Base-by-base conservation (phyloP, 2,888 invertebrate species). In the Amphimallon solstitiale region DNA sequence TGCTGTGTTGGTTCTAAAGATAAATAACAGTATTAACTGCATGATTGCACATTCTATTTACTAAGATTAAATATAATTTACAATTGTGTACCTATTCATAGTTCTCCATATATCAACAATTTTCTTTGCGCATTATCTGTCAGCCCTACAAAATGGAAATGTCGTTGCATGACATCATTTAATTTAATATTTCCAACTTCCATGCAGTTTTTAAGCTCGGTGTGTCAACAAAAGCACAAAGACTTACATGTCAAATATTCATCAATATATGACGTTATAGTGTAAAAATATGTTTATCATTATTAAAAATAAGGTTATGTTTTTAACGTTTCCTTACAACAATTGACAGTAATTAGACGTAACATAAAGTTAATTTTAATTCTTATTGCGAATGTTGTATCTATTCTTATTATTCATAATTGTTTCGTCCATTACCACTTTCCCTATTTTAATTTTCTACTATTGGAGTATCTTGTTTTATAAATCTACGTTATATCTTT, bases 111-210 rank as follows among this genome's bases (percentile, higher is more conserved):
- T 17, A 48, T 48, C 19, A 23, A 17, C 17, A 3, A 29, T 15
- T 14, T 48, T 48, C 15, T 48, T 48, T 48, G 21, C 48, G 48
- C 48, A 17, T 48, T 48, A 48, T 17, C 48, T 48, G 48, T 48
- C 48, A 48, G 19, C 48, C 48, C 19, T 17, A 17, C 15, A 48
- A 48, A 48, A 21, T 10, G 14, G 23, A 48, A 45, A 17, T 15
- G 6, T 15, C 15, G 45, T 48, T 17, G 48, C 23, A 23, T 48
- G 48, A 48, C 17, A 48, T 17, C 48, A 48, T 48, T 48, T 17
- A 21, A 23, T 46, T 15, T 46, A 21, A 15, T 10, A 46, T 46
- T 46, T 46, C n/a, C 17, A 17, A 48, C 17, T 29, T 29, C 9
- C 29, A 29, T 29, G 29, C 29, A 5, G 9, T 29, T 29, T 29